Conservation (phyloP, 1,140 invertebrate species). For the Antheraea pernyi region DNA sequence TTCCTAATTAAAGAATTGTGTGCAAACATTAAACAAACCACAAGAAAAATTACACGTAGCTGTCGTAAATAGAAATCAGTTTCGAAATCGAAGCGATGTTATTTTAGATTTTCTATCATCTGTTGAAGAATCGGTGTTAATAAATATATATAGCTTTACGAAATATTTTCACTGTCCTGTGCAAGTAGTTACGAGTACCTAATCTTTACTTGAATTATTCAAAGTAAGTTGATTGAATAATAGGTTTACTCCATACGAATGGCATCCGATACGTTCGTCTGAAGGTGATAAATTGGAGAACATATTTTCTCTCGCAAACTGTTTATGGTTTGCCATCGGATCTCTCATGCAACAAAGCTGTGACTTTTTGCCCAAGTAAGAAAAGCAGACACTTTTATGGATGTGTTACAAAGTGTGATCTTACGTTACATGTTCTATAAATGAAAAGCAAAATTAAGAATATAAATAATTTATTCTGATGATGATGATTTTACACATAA, state of each 20-base stretch:
- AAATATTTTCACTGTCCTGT: too few relatives aligned
- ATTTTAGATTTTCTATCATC: too few relatives aligned
- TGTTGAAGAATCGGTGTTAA: too few relatives aligned
- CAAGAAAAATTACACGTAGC: too few relatives aligned
- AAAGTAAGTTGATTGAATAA: constrained; percentile 34
- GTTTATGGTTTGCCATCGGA: constrained; percentile 97
- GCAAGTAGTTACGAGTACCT: too few relatives aligned
- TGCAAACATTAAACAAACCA: too few relatives aligned
- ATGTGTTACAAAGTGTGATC: not conserved
- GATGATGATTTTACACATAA: not conserved
- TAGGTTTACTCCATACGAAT: constrained; percentile 96
- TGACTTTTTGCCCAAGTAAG: constrained; percentile 95
- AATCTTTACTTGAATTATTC: too few relatives aligned
- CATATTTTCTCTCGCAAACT: constrained; percentile 95
- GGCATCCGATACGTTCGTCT: constrained; percentile 93
- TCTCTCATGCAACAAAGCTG: constrained; percentile 96
- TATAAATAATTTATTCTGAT: not conserved
- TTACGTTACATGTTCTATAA: not conserved
- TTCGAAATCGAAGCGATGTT: too few relatives aligned
- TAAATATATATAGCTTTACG: too few relatives aligned
- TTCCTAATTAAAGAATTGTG: too few relatives aligned
- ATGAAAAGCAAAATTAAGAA: constrained; percentile 3
- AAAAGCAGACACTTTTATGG: constrained; percentile 19
- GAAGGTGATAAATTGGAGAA: constrained; percentile 92
- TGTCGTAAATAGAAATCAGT: too few relatives aligned